phyloP scores from a whole-genome alignment of 2,797 vertebrate genomes.

The Catharus ustulatus region DNA sequence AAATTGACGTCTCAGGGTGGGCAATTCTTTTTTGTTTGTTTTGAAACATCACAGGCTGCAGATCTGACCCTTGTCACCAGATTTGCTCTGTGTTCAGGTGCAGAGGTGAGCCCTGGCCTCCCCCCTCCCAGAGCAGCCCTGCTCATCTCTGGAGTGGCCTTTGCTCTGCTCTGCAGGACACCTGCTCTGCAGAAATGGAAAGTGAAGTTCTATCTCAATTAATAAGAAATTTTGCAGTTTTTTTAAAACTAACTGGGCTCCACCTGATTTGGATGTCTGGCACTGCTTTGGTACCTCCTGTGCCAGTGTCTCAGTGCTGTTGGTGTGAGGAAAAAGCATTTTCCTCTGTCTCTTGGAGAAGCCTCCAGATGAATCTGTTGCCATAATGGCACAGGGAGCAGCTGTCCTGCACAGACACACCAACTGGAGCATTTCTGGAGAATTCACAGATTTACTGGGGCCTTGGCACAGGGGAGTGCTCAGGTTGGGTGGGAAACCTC shows the following conservation, averaged over 20 bases:
- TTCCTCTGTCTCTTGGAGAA: not conserved
- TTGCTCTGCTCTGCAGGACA: rapidly evolving
- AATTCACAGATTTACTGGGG: not conserved
- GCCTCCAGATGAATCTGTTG: not conserved
- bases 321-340: not conserved
- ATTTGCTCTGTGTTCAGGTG: rapidly evolving
- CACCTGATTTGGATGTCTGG: not conserved
- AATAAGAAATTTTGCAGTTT: not conserved
- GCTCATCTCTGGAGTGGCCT: too few species aligned
- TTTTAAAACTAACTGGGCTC: not conserved
- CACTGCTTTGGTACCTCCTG: not conserved
- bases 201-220: not conserved
- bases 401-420: not conserved
- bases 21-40: not conserved
- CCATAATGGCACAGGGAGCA: not conserved
- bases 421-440: not conserved
- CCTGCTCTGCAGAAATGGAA: not conserved
- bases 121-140: rapidly evolving
- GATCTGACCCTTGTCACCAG: not conserved
- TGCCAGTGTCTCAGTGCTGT: rapidly evolving
- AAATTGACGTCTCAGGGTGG: not conserved
- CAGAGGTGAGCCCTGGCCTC: not conserved
- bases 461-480: not conserved
- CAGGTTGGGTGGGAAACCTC: not conserved
- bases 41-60: not conserved